phyloP scores from a whole-genome alignment of 2,113 vertebrate genomes.

The Maccullochella peelii region DNA sequence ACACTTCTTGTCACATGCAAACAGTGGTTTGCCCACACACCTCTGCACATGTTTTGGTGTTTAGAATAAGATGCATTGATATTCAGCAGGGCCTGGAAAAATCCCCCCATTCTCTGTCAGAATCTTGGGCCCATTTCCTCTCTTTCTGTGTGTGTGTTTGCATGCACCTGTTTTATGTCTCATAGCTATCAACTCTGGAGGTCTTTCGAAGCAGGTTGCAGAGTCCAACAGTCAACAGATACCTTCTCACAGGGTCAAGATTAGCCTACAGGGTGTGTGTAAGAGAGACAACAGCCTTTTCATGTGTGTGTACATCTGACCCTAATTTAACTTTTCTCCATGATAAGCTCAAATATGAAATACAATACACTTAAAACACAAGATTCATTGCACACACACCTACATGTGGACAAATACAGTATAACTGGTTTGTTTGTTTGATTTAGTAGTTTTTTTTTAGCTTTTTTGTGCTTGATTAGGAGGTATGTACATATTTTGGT shows the following conservation, averaged over 20 bases:
- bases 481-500: background rate
- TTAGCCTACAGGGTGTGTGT: background rate
- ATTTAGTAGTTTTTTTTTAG: background rate
- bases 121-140: slow-evolving; percentile 65
- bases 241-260: slow-evolving; percentile 26
- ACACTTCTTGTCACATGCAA: slow-evolving; percentile 28
- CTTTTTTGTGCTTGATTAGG: background rate
- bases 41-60: slow-evolving; percentile 71
- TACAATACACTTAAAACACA: background rate
- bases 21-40: slow-evolving; percentile 61
- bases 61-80: slow-evolving; percentile 66
- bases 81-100: slow-evolving; percentile 68
- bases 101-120: slow-evolving; percentile 51
- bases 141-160: slow-evolving; percentile 32
- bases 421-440: background rate
- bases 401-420: background rate
- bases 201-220: slow-evolving; percentile 63
- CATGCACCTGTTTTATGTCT: slow-evolving; percentile 79
- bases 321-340: background rate
- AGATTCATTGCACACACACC: background rate
- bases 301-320: background rate
- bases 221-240: slow-evolving; percentile 56
- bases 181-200: slow-evolving; percentile 64
- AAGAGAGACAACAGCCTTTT: background rate
- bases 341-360: background rate